Percentiles rank a stretch among this genome's conserved stretches.
These are phyloP conservation scores for Diabrotica balteata DNA, from an alignment of 2,888 invertebrate genomes.

Conservation along the genomic window DNA sequence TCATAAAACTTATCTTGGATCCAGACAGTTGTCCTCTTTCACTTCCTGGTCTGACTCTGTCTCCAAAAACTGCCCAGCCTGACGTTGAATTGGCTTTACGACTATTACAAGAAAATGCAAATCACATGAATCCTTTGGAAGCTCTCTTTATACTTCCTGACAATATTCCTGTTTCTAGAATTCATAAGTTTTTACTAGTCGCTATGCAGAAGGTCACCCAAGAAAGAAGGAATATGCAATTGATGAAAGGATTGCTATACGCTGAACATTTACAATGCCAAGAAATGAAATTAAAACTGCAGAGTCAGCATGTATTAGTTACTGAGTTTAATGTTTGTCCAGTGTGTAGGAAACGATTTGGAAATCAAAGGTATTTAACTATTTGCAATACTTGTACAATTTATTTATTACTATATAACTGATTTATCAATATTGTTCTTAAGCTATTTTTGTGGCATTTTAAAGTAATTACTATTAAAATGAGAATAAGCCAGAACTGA, in stretches of 20 bases:
- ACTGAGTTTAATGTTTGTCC: slow-evolving; percentile 88
- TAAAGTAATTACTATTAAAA: too few species aligned
- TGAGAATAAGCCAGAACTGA: too few species aligned
- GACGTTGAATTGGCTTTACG: slow-evolving; percentile 82
- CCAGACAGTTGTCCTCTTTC: slow-evolving; percentile 52
- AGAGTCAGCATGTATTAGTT: slow-evolving; percentile 83
- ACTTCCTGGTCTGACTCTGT: slow-evolving; percentile 56
- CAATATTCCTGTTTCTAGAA: slow-evolving; percentile 75
- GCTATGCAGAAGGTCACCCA: slow-evolving; percentile 67
- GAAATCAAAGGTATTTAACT: slow-evolving; percentile 77
- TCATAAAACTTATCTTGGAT: slow-evolving; percentile 57
- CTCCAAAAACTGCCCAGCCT: slow-evolving; percentile 71
- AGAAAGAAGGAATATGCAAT: slow-evolving; percentile 75
- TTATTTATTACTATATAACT: too few species aligned
- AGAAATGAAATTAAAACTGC: slow-evolving; percentile 79
- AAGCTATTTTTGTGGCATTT: too few species aligned
- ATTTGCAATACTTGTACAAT: neutral
- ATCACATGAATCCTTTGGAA: slow-evolving; percentile 83
- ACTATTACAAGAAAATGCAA: slow-evolving; percentile 83
- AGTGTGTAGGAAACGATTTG: slow-evolving; percentile 92
- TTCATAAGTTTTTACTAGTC: slow-evolving; percentile 64
- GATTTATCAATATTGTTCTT: too few species aligned
- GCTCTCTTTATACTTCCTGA: slow-evolving; percentile 83
- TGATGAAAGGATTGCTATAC: slow-evolving; percentile 82
- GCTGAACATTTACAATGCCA: slow-evolving; percentile 88